phyloP scores from a whole-genome alignment of 2,797 vertebrate genomes.

The Sebastes trivittatus region DNA sequence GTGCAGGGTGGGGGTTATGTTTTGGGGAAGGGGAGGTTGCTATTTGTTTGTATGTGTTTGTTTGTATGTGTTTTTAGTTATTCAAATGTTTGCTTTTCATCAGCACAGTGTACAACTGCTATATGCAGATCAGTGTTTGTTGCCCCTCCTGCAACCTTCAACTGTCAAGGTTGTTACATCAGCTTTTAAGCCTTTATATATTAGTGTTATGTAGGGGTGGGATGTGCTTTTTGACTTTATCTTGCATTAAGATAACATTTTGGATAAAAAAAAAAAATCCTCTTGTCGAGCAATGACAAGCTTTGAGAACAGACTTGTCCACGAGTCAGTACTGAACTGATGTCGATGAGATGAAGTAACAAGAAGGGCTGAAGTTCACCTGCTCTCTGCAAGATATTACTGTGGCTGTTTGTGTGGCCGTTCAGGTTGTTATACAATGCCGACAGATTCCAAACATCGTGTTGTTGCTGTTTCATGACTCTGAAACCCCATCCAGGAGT shows the following conservation, averaged over 20 bases:
- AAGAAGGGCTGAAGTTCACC: background rate
- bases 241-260: too few relatives aligned
- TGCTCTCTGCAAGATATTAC: background rate
- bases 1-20: background rate
- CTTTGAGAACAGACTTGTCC: background rate
- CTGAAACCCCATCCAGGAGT: background rate
- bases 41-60: background rate
- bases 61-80: background rate
- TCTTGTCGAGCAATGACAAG: background rate
- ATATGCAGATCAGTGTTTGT: background rate
- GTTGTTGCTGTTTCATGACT: slow-evolving; percentile 40
- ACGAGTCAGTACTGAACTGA: too few relatives aligned
- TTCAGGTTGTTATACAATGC: slow-evolving; percentile 31
- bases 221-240: too few relatives aligned
- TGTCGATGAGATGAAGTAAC: too few relatives aligned
- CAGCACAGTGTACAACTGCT: background rate
- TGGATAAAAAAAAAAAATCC: background rate
- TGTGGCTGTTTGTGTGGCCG: slow-evolving; percentile 1
- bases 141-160: background rate
- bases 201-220: too few relatives aligned
- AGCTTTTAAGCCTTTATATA: background rate
- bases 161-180: background rate
- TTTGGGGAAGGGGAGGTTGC: too few relatives aligned
- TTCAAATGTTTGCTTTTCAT: background rate
- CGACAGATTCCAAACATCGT: slow-evolving; percentile 20